A percentile compares a stretch with the other conserved stretches of the same genome.
Evolutionary conservation across 2,113 vertebrate species (phyloP).

Genomic region (Actenoides lindsayi): DNA sequence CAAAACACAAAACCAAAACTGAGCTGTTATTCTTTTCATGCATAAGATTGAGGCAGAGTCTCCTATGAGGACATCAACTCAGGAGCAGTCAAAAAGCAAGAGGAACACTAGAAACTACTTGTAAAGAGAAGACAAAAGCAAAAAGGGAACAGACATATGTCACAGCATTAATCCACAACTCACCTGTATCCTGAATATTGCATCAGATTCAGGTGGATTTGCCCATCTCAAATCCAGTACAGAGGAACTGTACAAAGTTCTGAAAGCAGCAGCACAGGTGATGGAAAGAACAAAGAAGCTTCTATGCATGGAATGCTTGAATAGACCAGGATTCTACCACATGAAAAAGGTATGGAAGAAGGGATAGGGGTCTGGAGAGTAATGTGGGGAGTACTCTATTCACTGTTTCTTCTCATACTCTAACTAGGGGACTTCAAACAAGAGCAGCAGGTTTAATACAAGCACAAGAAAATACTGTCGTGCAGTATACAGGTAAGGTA

Average conservation of each 20-base stretch:
- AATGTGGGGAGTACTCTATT: fast-evolving
- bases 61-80: background rate
- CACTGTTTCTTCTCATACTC: background rate
- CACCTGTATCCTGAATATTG: background rate
- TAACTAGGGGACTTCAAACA: background rate
- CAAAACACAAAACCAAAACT: background rate
- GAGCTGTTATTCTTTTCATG: background rate
- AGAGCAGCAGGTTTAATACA: background rate
- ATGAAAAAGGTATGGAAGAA: background rate
- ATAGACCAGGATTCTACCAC: background rate
- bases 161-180: background rate
- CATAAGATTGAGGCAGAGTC: background rate
- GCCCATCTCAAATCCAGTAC: background rate
- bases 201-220: background rate
- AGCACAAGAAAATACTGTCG: background rate
- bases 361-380: background rate
- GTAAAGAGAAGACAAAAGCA: background rate
- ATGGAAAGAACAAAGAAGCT: background rate
- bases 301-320: background rate
- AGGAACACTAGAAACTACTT: background rate
- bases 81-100: background rate
- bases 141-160: background rate
- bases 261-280: background rate
- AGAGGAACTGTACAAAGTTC: background rate
- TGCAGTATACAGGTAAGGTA: background rate